Percentiles rank a stretch among this genome's conserved stretches.
These are phyloP conservation scores for Danionella cerebrum DNA, from an alignment of 2,113 vertebrate species.

Conservation along the genomic window DNA sequence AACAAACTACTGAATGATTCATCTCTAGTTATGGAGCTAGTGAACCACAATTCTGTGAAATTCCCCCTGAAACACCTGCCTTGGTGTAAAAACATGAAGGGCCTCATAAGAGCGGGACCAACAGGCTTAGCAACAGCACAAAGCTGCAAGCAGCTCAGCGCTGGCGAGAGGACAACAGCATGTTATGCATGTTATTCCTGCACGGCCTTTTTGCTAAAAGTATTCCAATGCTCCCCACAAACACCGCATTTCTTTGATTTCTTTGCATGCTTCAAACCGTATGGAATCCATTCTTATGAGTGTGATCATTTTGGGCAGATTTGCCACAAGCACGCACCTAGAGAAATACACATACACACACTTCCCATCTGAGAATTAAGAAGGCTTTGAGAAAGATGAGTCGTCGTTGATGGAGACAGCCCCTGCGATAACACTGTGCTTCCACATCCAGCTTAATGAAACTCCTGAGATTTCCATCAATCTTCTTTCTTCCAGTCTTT, in stretches of 20 bases:
- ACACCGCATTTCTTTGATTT: too few relatives aligned
- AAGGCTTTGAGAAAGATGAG: slow-evolving; percentile 29
- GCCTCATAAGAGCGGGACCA: not conserved
- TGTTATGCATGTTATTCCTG: slow-evolving; percentile 23
- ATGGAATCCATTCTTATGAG: too few relatives aligned
- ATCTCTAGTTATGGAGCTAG: not conserved
- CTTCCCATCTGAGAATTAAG: slow-evolving; percentile 33
- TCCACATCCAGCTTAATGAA: slow-evolving; percentile 43
- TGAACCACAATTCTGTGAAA: not conserved
- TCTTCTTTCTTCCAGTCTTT: slow-evolving; percentile 11
- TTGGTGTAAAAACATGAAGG: slow-evolving; percentile 3
- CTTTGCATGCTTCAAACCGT: too few relatives aligned
- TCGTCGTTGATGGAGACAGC: slow-evolving; percentile 31
- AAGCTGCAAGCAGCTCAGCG: slow-evolving; percentile 4
- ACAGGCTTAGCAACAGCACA: slow-evolving; percentile 9
- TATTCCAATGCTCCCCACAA: too few relatives aligned
- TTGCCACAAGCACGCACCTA: too few relatives aligned
- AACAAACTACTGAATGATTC: too few relatives aligned
- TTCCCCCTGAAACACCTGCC: not conserved
- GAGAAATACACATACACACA: not conserved
- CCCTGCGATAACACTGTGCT: slow-evolving; percentile 28
- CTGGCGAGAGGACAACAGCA: not conserved
- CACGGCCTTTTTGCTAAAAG: slow-evolving; percentile 13
- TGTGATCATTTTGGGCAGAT: too few relatives aligned
- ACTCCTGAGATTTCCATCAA: slow-evolving; percentile 38